Percentiles rank a stretch among this genome's conserved stretches.
phyloP scores from a whole-genome alignment of 2,113 vertebrate genomes.

The Corythaeola cristata region DNA sequence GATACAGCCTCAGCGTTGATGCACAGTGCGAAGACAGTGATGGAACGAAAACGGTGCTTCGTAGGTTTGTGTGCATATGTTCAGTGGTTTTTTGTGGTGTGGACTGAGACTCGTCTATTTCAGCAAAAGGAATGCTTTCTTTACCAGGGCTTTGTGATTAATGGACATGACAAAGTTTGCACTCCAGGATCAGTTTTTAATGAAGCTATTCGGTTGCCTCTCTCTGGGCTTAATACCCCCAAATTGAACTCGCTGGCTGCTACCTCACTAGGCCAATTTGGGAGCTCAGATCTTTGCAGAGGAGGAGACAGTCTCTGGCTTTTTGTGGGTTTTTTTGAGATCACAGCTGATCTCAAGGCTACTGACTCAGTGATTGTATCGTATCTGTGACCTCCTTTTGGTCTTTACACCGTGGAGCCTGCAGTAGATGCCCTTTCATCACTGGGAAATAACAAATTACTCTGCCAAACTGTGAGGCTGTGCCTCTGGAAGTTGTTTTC shows the following conservation, averaged over 20 bases:
- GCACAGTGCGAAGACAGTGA: neutral
- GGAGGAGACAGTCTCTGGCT: neutral
- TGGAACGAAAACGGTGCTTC: neutral
- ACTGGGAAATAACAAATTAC: neutral
- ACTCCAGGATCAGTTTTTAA: neutral
- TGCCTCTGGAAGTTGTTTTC: neutral
- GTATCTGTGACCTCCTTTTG: neutral
- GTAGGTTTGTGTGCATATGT: neutral
- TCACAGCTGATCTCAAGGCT: neutral
- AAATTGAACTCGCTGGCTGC: neutral
- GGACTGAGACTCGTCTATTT: neutral
- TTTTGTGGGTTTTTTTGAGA: neutral
- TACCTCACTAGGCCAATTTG: neutral
- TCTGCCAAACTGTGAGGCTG: neutral
- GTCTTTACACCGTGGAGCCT: neutral
- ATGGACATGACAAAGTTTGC: neutral
- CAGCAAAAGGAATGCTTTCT: neutral
- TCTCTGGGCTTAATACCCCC: neutral
- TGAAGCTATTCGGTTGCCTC: neutral
- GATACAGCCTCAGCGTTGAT: neutral
- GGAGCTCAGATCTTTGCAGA: neutral
- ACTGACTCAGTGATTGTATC: rapidly evolving
- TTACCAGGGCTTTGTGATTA: neutral
- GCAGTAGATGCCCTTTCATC: neutral
- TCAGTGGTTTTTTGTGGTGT: neutral